Conservation (phyloP, 2,797 vertebrate genomes). For the Momotus momota region DNA sequence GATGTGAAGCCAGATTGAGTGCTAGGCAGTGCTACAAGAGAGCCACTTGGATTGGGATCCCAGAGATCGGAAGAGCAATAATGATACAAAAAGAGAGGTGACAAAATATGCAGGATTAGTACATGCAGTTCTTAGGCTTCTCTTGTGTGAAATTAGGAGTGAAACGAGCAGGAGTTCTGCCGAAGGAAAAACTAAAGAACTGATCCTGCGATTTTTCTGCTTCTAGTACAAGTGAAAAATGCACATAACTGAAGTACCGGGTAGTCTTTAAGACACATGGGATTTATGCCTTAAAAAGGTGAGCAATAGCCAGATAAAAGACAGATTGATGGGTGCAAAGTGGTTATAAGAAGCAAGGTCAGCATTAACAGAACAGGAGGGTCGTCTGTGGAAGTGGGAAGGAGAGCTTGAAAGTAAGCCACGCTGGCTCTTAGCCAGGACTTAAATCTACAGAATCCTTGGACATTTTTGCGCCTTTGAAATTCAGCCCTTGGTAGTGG, state of each 20-base stretch:
- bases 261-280: not conserved
- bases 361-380: not conserved
- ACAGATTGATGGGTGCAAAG: not conserved
- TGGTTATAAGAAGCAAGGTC: constrained; percentile 7
- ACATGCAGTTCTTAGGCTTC: constrained; percentile 64
- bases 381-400: not conserved
- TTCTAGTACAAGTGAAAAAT: constrained; percentile 38
- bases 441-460: not conserved
- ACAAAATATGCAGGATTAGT: constrained; percentile 71
- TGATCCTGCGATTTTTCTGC: constrained; percentile 47
- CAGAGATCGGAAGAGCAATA: constrained; percentile 60
- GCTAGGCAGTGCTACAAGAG: constrained; percentile 52
- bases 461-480: not conserved
- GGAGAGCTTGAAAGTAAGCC: not conserved
- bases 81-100: constrained; percentile 49
- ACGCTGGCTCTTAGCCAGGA: not conserved
- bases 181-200: constrained; percentile 32
- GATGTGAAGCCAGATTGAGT: constrained; percentile 67
- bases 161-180: constrained; percentile 54
- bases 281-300: constrained; percentile 30
- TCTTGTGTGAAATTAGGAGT: constrained; percentile 65
- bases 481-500: constrained; percentile 11
- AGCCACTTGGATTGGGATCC: constrained; percentile 58
- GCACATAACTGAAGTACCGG: not conserved
- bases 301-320: constrained; percentile 31